Conservation (phyloP, 2,888 invertebrate genomes). For the Caenorhabditis macrosperma region DNA sequence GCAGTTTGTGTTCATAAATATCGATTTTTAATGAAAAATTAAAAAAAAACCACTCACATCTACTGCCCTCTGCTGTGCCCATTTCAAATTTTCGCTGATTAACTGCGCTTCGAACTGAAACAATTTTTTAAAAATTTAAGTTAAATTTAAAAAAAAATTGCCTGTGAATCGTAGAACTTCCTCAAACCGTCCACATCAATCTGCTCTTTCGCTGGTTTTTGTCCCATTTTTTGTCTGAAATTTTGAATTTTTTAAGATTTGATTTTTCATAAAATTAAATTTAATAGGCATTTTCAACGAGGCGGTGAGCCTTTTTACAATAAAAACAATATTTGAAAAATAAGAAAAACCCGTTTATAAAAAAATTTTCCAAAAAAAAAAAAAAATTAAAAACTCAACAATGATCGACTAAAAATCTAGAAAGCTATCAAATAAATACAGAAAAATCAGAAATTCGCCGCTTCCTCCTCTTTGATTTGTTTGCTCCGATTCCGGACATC, state of each 20-base stretch:
- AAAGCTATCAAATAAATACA: constrained; percentile 10
- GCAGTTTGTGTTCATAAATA: not conserved
- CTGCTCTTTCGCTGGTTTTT: constrained; percentile 30
- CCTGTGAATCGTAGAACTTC: constrained; percentile 55
- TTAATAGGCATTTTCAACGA: too few species aligned
- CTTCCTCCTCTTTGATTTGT: constrained; percentile 54
- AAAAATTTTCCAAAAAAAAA: too few species aligned
- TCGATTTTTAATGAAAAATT: not conserved
- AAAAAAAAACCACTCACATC: constrained; percentile 45
- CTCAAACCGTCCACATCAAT: constrained; percentile 21
- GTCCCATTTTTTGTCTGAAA: constrained; percentile 51
- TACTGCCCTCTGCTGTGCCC: constrained; percentile 59
- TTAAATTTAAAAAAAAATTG: constrained; percentile 2
- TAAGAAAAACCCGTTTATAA: too few species aligned
- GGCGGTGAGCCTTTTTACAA: too few species aligned
- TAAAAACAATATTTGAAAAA: too few species aligned
- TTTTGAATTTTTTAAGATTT: not conserved
- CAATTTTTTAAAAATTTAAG: not conserved
- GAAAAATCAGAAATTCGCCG: constrained; percentile 15
- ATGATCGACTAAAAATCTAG: constrained; percentile 7
- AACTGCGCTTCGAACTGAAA: constrained; percentile 64
- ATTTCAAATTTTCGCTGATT: constrained; percentile 58
- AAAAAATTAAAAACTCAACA: not conserved
- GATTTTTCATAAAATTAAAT: too few species aligned
- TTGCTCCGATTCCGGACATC: constrained; percentile 60